Evolutionary conservation across 2,797 vertebrate species (phyloP).

Genomic region (Sarcophilus harrisii): DNA sequence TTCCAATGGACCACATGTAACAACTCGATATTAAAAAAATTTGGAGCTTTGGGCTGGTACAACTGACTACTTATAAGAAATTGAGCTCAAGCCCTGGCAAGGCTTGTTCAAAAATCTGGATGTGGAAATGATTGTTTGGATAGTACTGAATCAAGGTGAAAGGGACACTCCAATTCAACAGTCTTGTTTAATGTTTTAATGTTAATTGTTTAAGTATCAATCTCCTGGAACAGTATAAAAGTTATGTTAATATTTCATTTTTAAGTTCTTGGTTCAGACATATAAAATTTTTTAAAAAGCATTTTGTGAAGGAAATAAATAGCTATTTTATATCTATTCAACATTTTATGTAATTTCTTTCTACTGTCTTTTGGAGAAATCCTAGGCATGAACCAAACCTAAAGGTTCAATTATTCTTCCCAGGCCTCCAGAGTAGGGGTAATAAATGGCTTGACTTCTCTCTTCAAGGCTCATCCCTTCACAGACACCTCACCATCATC

Average conservation of each 20-base stretch:
- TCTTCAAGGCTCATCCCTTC: not conserved
- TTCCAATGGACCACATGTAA: not conserved
- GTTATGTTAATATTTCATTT: not conserved
- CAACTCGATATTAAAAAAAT: not conserved
- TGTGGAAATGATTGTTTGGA: not conserved
- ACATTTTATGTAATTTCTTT: not conserved
- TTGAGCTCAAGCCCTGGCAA: not conserved
- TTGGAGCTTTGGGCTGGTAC: not conserved
- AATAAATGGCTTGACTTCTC: not conserved
- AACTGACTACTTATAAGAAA: not conserved
- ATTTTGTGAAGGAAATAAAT: not conserved
- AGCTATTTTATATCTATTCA: not conserved
- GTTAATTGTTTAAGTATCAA: not conserved
- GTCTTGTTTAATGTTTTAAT: not conserved
- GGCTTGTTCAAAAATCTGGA: not conserved
- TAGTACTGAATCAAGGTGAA: not conserved
- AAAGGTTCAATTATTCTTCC: not conserved
- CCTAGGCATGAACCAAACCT: not conserved
- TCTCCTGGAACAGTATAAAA: not conserved
- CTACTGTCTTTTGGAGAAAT: not conserved
- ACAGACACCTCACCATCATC: not conserved
- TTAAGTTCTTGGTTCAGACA: not conserved
- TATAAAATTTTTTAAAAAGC: not conserved
- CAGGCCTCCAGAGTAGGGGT: not conserved
- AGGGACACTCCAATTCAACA: not conserved